phyloP scores from a whole-genome alignment of 2,797 vertebrate species.

The Enteromius mattozi region DNA sequence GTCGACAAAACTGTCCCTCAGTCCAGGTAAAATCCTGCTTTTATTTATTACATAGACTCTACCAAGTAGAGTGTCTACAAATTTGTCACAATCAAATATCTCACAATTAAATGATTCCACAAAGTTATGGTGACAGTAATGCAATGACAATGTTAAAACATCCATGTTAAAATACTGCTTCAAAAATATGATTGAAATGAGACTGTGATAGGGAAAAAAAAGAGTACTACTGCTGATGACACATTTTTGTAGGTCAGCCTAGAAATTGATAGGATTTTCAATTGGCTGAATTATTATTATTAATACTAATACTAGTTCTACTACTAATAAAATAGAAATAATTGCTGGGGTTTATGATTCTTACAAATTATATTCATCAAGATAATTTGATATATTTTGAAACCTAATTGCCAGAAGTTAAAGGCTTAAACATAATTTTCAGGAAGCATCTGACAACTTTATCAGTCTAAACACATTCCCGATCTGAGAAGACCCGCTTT shows the following conservation, averaged over 20 bases:
- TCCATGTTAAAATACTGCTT: neutral
- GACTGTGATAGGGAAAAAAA: too few relatives aligned
- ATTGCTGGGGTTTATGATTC: too few relatives aligned
- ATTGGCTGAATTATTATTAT: neutral
- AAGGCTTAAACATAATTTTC: neutral
- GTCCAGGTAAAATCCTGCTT: constrained; percentile 85
- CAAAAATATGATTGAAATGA: neutral
- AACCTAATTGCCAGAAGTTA: neutral
- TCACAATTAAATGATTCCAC: too few relatives aligned
- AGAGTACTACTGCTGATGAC: too few relatives aligned
- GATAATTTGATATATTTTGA: too few relatives aligned
- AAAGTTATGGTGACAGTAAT: too few relatives aligned
- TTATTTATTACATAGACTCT: neutral
- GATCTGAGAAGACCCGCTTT: neutral
- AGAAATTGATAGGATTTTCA: neutral
- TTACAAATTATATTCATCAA: too few relatives aligned
- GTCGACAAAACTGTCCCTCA: constrained; percentile 98
- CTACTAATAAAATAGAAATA: too few relatives aligned
- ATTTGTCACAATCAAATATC: too few relatives aligned
- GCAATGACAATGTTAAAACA: too few relatives aligned
- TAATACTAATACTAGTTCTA: too few relatives aligned
- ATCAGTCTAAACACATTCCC: neutral
- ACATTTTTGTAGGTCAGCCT: neutral
- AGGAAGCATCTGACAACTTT: neutral
- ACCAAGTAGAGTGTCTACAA: neutral